Evolutionary conservation across 2,888 invertebrate species (phyloP).

Genomic region (Encarsia formosa): DNA sequence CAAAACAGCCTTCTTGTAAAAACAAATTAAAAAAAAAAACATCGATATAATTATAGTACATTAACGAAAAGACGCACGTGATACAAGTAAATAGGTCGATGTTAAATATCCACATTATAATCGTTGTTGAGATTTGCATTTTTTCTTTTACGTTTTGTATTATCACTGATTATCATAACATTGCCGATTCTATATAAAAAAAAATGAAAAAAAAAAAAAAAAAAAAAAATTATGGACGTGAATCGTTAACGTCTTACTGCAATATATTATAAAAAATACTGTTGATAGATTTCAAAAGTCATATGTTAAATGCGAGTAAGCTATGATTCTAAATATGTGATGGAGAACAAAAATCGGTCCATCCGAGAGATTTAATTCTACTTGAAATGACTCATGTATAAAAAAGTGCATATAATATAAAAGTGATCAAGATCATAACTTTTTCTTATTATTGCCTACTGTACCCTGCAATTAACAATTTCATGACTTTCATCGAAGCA

Average conservation of each 20-base stretch:
- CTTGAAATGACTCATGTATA: constrained; percentile 3
- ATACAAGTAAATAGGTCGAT: constrained; percentile 17
- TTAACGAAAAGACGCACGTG: constrained; percentile 15
- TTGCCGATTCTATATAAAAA: constrained; percentile 11
- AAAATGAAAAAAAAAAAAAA: no score
- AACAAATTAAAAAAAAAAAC: constrained; percentile 11
- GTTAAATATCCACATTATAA: constrained; percentile 19
- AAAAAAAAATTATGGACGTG: constrained; percentile 12
- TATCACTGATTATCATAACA: constrained; percentile 10
- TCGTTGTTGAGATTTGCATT: constrained; percentile 23
- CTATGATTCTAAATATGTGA: not conserved
- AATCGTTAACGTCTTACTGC: constrained; percentile 22
- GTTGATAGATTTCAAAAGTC: constrained; percentile 18
- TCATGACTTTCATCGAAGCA: constrained; percentile 1
- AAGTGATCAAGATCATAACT: constrained; percentile 1
- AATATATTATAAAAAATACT: constrained; percentile 21
- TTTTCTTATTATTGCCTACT: constrained; percentile 11
- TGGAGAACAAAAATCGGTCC: not conserved
- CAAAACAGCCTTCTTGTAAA: constrained; percentile 10
- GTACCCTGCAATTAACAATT: constrained; percentile 5
- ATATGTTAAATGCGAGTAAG: constrained; percentile 11
- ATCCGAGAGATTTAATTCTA: not conserved
- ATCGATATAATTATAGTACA: constrained; percentile 11
- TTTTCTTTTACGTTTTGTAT: constrained; percentile 8
- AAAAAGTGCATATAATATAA: not conserved